These are phyloP conservation scores for Drosophila prosaltans DNA, from an alignment of 1,140 invertebrate genomes.

Conservation along the genomic window DNA sequence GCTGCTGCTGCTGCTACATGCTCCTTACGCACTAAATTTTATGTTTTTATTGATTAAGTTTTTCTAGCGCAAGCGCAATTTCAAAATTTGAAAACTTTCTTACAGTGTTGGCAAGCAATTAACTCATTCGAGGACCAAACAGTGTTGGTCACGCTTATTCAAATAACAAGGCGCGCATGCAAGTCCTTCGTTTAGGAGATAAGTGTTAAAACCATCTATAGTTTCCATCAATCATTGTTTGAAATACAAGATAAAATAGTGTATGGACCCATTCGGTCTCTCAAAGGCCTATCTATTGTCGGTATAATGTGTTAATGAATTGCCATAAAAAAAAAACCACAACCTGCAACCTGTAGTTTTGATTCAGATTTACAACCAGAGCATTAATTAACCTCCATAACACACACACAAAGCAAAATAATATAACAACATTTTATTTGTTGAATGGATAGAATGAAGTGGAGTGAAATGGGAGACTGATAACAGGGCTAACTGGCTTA, in stretches of 20 bases:
- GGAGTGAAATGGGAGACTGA: not conserved
- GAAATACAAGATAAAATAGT: not conserved
- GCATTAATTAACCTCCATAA: slow-evolving; percentile 24
- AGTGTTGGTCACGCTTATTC: slow-evolving; percentile 28
- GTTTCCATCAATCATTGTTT: no score
- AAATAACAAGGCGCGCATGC: not conserved
- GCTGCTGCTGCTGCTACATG: slow-evolving; percentile 54
- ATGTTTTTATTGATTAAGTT: slow-evolving; percentile 80
- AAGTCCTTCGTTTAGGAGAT: no score
- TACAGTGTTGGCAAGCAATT: slow-evolving; percentile 21
- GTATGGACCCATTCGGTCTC: not conserved
- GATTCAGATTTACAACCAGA: slow-evolving; percentile 53
- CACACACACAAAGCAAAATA: slow-evolving; percentile 21
- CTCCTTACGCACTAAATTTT: slow-evolving; percentile 73
- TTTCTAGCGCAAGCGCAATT: slow-evolving; percentile 60
- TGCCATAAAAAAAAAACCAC: slow-evolving; percentile 22
- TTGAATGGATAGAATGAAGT: slow-evolving; percentile 2
- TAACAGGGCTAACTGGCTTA: slow-evolving; percentile 38
- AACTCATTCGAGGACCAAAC: not conserved
- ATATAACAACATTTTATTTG: slow-evolving; percentile 5
- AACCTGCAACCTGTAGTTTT: slow-evolving; percentile 36
- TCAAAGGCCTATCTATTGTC: not conserved
- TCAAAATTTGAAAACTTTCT: not conserved
- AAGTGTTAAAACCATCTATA: no score
- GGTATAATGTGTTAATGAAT: slow-evolving; percentile 25